Evolutionary conservation across 2,888 invertebrate species (phyloP).

Genomic region (Halictus ligatus): DNA sequence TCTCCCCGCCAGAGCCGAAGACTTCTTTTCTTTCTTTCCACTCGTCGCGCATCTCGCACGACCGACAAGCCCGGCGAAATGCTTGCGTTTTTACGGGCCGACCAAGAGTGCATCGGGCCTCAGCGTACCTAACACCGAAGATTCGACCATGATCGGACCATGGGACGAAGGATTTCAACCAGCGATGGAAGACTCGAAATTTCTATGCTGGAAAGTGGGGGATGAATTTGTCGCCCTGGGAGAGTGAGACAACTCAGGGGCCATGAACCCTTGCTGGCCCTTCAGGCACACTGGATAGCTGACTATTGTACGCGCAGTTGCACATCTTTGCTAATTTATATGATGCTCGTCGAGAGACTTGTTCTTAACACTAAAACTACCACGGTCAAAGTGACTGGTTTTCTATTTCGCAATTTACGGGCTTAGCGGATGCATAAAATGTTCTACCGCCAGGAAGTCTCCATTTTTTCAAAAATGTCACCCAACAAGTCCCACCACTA

Average conservation of each 20-base stretch:
- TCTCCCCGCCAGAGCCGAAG: constrained; percentile 56
- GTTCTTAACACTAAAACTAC: too few relatives aligned
- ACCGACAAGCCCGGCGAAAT: constrained; percentile 57
- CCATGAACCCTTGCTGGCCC: not conserved
- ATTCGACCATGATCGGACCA: not conserved
- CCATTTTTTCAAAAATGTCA: too few relatives aligned
- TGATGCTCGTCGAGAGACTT: too few relatives aligned
- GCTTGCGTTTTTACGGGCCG: constrained; percentile 61
- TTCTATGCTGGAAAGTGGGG: not conserved
- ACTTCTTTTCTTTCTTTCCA: constrained; percentile 23
- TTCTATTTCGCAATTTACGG: too few relatives aligned
- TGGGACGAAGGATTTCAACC: not conserved
- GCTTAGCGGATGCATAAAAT: too few relatives aligned
- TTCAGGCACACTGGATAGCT: not conserved
- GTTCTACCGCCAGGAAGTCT: too few relatives aligned
- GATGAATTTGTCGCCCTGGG: too few relatives aligned
- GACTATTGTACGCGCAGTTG: not conserved
- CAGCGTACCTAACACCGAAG: not conserved
- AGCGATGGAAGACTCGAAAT: not conserved
- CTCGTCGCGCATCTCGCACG: constrained; percentile 26
- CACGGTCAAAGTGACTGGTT: too few relatives aligned
- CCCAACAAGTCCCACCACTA: too few relatives aligned
- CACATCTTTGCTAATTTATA: too few relatives aligned
- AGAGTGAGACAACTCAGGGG: too few relatives aligned
- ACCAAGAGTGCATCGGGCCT: not conserved